phyloP scores from a whole-genome alignment of 1,140 invertebrate species.

The Zaprionus africanus region DNA sequence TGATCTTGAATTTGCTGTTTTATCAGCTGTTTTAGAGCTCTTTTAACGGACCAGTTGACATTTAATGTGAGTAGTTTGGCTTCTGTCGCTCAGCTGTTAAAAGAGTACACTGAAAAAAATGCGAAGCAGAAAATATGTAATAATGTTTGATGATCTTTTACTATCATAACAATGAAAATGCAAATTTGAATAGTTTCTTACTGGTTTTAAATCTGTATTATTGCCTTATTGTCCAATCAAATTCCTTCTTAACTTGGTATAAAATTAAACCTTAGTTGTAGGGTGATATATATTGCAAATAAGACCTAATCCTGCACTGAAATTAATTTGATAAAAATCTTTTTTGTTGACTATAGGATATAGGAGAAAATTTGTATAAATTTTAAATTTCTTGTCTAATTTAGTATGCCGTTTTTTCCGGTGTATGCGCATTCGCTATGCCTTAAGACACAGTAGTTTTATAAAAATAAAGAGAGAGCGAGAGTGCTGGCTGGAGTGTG shows the following conservation, averaged over 20 bases:
- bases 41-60: not conserved
- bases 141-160: too few species aligned
- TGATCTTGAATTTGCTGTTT: conserved; percentile 1
- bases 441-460: conserved; percentile 1
- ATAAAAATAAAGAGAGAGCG: not conserved
- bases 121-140: too few species aligned
- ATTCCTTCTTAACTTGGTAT: too few species aligned
- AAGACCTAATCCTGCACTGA: too few species aligned
- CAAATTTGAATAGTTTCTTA: too few species aligned
- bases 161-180: too few species aligned
- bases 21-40: not conserved
- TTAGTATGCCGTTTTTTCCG: not conserved
- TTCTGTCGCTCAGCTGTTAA: not conserved
- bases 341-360: too few species aligned
- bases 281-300: too few species aligned
- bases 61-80: not conserved
- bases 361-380: not conserved
- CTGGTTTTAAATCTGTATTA: too few species aligned
- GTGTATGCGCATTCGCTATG: conserved; percentile 2
- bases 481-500: not conserved
- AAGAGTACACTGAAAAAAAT: not conserved
- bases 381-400: not conserved
- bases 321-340: too few species aligned
- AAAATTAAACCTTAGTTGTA: too few species aligned
- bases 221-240: too few species aligned